phyloP scores from a whole-genome alignment of 2,113 vertebrate species.

The Trichechus manatus region DNA sequence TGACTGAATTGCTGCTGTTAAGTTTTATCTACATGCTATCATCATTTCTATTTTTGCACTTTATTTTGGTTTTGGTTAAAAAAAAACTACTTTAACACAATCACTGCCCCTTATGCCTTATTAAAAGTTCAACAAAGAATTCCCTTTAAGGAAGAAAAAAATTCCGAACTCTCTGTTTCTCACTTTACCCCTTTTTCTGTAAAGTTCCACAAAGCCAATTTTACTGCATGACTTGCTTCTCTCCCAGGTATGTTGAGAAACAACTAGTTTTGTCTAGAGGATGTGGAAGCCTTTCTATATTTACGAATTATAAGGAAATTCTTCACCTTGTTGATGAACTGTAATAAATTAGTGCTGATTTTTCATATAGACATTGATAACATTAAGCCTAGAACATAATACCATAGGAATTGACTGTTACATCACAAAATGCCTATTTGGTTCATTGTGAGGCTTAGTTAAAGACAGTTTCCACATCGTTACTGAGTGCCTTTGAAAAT shows the following conservation, averaged over 20 bases:
- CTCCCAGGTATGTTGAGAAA: not conserved
- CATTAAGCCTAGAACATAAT: not conserved
- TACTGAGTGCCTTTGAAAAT: not conserved
- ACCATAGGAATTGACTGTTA: not conserved
- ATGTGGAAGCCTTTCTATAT: slow-evolving; percentile 34
- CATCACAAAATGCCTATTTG: not conserved
- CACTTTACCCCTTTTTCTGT: not conserved
- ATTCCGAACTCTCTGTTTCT: not conserved
- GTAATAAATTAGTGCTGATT: slow-evolving; percentile 39
- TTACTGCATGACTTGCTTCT: not conserved
- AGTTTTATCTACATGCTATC: not conserved
- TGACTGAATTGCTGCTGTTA: not conserved
- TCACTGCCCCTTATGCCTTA: not conserved
- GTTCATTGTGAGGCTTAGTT: not conserved
- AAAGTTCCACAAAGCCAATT: not conserved
- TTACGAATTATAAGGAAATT: slow-evolving; percentile 42
- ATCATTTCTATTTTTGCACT: not conserved
- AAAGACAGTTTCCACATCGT: not conserved
- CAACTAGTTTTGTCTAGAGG: not conserved
- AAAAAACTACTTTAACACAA: not conserved
- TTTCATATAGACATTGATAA: not conserved
- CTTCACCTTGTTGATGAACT: not conserved
- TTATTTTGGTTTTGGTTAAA: not conserved
- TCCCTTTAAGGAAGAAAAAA: not conserved
- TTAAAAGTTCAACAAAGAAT: slow-evolving; percentile 10